Percentiles rank a stretch among this genome's conserved stretches.
Conservation (phyloP, 92 coral and sea anemone genomes). For the Porites rus region DNA sequence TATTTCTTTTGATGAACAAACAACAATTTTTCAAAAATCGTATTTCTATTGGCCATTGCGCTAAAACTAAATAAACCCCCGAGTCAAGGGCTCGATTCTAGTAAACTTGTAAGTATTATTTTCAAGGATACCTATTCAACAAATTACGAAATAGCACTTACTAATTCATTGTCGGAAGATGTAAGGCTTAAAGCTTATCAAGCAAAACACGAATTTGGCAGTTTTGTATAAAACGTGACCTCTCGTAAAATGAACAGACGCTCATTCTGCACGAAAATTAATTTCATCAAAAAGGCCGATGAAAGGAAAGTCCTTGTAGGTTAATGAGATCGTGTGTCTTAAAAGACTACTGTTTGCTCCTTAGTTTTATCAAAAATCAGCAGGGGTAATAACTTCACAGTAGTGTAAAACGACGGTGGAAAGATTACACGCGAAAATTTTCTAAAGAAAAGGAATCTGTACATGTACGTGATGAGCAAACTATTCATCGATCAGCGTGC, state of each 20-base stretch:
- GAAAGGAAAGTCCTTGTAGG: background rate
- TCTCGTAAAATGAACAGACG: background rate
- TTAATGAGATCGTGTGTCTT: background rate
- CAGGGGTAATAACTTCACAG: background rate
- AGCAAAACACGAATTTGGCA: background rate
- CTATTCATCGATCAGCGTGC: background rate
- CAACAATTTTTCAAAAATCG: background rate
- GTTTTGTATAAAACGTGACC: background rate
- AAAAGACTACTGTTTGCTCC: background rate
- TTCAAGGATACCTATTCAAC: conserved; percentile 14
- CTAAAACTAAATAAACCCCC: background rate
- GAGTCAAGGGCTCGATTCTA: background rate
- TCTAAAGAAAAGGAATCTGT: background rate
- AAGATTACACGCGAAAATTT: background rate
- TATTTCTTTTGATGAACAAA: background rate
- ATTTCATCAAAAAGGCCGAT: background rate
- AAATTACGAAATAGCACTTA: conserved; percentile 11
- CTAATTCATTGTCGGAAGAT: conserved; percentile 10
- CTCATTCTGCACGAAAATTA: background rate
- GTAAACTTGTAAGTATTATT: background rate
- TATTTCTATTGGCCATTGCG: conserved; percentile 7
- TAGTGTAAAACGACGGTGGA: background rate
- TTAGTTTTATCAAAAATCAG: background rate
- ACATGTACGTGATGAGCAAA: too few relatives aligned
- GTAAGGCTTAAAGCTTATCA: background rate